These are phyloP conservation scores for Galagoides demidoff DNA, from an alignment of 2,797 vertebrate genomes.

Conservation along the genomic window DNA sequence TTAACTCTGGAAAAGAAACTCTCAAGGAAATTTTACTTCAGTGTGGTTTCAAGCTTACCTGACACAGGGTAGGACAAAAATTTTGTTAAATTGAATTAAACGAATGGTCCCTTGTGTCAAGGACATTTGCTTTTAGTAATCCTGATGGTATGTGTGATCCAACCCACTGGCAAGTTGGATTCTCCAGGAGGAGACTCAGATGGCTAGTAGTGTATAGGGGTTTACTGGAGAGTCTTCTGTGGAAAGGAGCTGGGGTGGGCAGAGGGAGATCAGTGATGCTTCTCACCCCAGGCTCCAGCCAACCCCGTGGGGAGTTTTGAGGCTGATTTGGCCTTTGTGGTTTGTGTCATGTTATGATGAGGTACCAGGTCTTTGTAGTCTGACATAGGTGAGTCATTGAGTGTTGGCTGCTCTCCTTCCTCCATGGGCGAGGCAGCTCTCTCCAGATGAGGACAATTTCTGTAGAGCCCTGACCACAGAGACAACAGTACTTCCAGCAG, in stretches of 20 bases:
- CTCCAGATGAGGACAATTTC: neutral
- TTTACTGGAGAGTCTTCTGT: neutral
- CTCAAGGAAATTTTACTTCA: neutral
- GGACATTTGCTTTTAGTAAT: conserved; percentile 5
- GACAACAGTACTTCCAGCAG: neutral
- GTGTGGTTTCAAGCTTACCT: neutral
- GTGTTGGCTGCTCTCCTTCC: neutral
- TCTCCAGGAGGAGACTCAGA: neutral
- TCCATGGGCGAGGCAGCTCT: neutral
- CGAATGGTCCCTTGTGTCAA: neutral
- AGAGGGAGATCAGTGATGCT: neutral
- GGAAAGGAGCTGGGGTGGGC: neutral
- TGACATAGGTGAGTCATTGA: neutral
- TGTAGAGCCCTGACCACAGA: neutral
- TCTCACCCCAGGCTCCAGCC: neutral
- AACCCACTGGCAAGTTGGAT: neutral
- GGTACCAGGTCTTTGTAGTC: neutral
- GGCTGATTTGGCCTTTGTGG: neutral
- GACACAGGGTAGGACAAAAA: neutral
- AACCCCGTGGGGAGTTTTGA: neutral
- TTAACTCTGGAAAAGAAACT: neutral
- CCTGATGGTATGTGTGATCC: neutral
- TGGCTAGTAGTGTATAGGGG: neutral
- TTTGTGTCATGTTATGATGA: neutral
- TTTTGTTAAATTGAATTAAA: conserved; percentile 21